phyloP scores from a whole-genome alignment of 2,113 vertebrate species.

The Neodon shergylaensis region DNA sequence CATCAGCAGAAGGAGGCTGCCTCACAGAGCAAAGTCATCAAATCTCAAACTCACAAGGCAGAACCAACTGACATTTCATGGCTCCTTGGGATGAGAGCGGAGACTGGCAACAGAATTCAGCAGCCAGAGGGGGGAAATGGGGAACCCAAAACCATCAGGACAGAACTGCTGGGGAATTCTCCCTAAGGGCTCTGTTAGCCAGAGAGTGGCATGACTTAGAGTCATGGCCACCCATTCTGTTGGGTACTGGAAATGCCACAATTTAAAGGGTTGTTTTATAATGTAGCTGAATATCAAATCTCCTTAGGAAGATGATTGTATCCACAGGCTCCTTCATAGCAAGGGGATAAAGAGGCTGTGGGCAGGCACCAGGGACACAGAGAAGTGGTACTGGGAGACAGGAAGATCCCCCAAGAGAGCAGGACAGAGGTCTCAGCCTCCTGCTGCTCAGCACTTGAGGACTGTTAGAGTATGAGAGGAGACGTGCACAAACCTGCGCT shows the following conservation, averaged over 20 bases:
- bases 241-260: not conserved
- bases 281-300: not conserved
- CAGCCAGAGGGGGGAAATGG: not conserved
- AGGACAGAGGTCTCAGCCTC: not conserved
- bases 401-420: not conserved
- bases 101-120: not conserved
- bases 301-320: not conserved
- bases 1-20: not conserved
- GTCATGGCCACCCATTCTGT: not conserved
- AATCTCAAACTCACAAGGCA: slow-evolving; percentile 2
- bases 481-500: not conserved
- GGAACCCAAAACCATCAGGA: not conserved
- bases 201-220: not conserved
- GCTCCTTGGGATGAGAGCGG: not conserved
- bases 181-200: not conserved
- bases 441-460: not conserved
- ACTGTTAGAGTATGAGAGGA: not conserved
- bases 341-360: not conserved
- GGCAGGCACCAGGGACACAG: not conserved
- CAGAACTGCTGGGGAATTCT: not conserved
- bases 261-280: not conserved
- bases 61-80: slow-evolving; percentile 14
- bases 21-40: slow-evolving; percentile 45
- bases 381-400: not conserved
- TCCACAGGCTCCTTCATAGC: not conserved